A percentile compares a stretch with the other conserved stretches of the same genome.
phyloP scores from a whole-genome alignment of 2,797 vertebrate species.

The Bradypus variegatus region DNA sequence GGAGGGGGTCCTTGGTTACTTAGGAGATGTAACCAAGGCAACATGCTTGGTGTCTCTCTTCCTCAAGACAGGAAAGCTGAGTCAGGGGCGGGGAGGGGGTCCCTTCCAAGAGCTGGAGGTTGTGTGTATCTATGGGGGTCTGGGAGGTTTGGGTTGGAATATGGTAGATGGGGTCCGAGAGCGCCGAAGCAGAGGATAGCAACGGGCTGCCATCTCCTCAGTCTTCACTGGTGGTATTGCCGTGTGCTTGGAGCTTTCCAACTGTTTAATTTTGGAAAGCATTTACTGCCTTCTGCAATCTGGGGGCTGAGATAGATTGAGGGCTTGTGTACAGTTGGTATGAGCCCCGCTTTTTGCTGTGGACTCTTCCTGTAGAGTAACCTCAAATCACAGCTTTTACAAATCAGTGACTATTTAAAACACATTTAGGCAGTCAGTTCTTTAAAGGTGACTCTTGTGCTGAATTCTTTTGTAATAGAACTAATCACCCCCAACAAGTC shows the following conservation, averaged over 20 bases:
- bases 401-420: neutral
- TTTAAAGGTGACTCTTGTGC: neutral
- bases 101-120: no score
- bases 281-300: neutral
- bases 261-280: neutral
- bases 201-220: no score
- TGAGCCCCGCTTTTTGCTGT: neutral
- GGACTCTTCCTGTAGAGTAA: neutral
- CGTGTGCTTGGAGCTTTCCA: neutral
- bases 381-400: neutral
- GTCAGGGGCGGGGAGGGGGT: no score
- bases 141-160: no score
- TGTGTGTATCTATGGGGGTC: no score
- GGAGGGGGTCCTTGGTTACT: neutral
- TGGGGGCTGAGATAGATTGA: neutral
- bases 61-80: neutral
- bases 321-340: neutral
- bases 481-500: no score
- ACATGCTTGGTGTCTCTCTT: neutral
- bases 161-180: no score
- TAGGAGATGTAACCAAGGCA: neutral
- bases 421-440: neutral
- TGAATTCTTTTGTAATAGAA: no score
- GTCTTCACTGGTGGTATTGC: neutral
- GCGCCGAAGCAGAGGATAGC: neutral